These are phyloP conservation scores for Calidris pugnax DNA, from an alignment of 2,113 vertebrate genomes.

Conservation along the genomic window DNA sequence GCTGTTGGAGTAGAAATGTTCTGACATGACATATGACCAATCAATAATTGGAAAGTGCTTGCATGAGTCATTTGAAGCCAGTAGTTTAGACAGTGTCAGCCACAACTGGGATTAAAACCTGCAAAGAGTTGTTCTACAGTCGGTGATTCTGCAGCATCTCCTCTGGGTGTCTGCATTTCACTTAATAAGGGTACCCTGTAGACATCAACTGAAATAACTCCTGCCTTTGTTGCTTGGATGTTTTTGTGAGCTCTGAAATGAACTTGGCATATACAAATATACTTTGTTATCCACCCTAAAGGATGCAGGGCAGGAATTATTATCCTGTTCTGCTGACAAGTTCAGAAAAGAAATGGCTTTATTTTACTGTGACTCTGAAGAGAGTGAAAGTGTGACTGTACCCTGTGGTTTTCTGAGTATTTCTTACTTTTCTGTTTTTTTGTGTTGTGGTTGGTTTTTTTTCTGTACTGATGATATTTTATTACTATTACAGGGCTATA, in stretches of 20 bases:
- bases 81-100: constrained; percentile 1
- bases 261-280: not conserved
- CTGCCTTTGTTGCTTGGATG: not conserved
- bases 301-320: not conserved
- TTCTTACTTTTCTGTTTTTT: not conserved
- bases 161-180: constrained; percentile 1
- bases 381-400: not conserved
- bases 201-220: not conserved
- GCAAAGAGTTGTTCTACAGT: not conserved
- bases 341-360: not conserved
- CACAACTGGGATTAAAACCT: not conserved
- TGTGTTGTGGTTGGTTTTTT: not conserved
- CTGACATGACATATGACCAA: not conserved
- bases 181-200: constrained; percentile 6
- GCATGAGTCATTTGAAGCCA: constrained; percentile 29
- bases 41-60: constrained; percentile 5
- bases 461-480: not conserved
- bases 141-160: not conserved
- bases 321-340: not conserved
- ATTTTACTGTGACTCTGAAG: not conserved
- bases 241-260: constrained; percentile 43
- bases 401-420: not conserved
- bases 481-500: constrained; percentile 86
- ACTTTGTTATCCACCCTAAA: constrained; percentile 7
- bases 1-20: constrained; percentile 16